Evolutionary conservation across 2,113 vertebrate genomes (phyloP).

Genomic region (Corapipo altera): DNA sequence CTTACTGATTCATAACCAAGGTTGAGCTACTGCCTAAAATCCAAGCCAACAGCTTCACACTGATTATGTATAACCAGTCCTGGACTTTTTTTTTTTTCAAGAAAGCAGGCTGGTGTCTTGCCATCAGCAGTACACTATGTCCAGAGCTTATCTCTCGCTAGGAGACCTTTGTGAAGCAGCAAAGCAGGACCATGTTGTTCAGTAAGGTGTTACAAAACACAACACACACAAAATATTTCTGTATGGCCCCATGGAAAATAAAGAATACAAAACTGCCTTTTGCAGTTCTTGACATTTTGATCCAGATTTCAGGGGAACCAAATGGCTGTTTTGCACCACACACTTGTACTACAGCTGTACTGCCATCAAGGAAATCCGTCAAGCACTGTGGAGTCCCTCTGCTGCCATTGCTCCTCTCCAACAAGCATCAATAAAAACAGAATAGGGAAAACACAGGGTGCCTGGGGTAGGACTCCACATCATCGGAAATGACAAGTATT

Average conservation of each 20-base stretch:
- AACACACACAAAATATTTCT: neutral
- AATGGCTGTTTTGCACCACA: neutral
- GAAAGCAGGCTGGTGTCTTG: neutral
- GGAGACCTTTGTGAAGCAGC: neutral
- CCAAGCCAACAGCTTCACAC: neutral
- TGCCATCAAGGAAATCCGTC: neutral
- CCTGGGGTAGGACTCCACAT: neutral
- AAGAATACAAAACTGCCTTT: neutral
- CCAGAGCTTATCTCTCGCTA: neutral
- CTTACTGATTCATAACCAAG: neutral
- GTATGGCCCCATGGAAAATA: no score
- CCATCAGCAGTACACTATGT: neutral
- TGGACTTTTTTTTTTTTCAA: neutral
- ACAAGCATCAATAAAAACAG: neutral
- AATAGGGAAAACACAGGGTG: neutral
- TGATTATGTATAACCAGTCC: neutral
- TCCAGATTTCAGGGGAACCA: neutral
- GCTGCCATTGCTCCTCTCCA: neutral
- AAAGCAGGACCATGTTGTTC: neutral
- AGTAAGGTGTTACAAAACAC: neutral
- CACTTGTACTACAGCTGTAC: neutral
- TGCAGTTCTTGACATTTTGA: neutral
- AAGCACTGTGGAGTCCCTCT: neutral
- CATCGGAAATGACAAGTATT: neutral
- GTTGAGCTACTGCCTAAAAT: neutral